Base-by-base conservation (phyloP, 1,140 invertebrate genomes). In the Ips typographus region DNA sequence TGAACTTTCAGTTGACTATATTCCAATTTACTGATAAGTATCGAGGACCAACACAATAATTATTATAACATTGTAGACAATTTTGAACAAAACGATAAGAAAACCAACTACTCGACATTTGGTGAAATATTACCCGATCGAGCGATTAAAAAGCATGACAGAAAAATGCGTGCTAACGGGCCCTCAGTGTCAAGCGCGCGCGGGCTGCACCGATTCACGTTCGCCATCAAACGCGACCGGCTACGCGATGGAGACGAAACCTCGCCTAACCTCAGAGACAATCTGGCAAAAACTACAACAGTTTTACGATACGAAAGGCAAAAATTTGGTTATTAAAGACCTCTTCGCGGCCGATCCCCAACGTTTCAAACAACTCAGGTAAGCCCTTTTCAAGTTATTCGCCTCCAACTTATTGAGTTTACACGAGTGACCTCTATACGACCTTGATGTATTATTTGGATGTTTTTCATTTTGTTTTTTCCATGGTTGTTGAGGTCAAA, bases 321-420 rank as follows among this genome's bases (percentile, higher is more conserved):
- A 85, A 2, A 88, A 90, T 74, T 85, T 96, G 3, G 88, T 92
- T 72, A 92, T 96, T 74, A 84, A 85, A 68, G 83, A 92, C 72
- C 78, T 95, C 57, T 95, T 96, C 74, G 82, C 88, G 70, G 80
- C 88, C 73, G 91, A 96, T 83, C 78, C 88, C 0, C 81, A 89
- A 43, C 84, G 94, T 41, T 95, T 95, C 77, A 82, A 90, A 40
- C 93, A 93, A 79, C 92, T 88, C 81, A 94, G 91, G 94, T 94
- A 83, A 72, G 72, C 66, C 51, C 64, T 56, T 38, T 40, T 41
- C 38, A n/a, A 38, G n/a, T 55, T 40, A 57, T 58, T 52, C 2
- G 6, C 40, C 40, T 8, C 39, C 1, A n/a, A 62, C 7, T 3
- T 47, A 22, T 36, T 62, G 36, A 36, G 47, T 56, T 65, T 56